Percentiles rank a stretch among this genome's conserved stretches.
These are phyloP conservation scores for Drosophila trichaetosa DNA, from an alignment of 2,888 invertebrate genomes.

Conservation along the genomic window DNA sequence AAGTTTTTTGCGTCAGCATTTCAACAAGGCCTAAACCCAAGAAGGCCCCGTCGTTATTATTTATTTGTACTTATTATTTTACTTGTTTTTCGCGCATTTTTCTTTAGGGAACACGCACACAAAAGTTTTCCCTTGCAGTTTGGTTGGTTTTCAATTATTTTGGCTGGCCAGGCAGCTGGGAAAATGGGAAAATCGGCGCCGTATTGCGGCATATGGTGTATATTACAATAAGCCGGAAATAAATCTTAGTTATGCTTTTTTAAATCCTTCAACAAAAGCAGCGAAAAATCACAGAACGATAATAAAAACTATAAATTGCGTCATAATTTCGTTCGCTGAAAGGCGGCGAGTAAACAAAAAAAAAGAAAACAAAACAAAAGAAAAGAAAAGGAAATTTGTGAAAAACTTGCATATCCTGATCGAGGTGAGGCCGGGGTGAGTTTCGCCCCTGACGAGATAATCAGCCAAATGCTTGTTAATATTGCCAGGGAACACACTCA, in stretches of 20 bases:
- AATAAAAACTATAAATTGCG: slow-evolving; percentile 77
- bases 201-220: slow-evolving; percentile 64
- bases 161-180: slow-evolving; percentile 57
- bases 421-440: slow-evolving; percentile 21
- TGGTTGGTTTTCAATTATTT: slow-evolving; percentile 2
- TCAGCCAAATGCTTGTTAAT: slow-evolving; percentile 54
- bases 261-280: slow-evolving; percentile 60
- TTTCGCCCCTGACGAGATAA: slow-evolving; percentile 49
- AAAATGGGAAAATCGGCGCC: slow-evolving; percentile 23
- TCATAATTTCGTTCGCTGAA: slow-evolving; percentile 68
- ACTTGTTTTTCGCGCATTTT: slow-evolving; percentile 5
- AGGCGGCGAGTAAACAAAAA: slow-evolving; percentile 51
- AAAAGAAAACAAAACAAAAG: not conserved
- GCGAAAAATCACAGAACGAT: slow-evolving; percentile 35
- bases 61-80: slow-evolving; percentile 12
- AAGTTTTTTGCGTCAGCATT: slow-evolving; percentile 18
- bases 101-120: slow-evolving; percentile 3
- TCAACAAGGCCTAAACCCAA: slow-evolving; percentile 11
- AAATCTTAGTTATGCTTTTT: slow-evolving; percentile 79
- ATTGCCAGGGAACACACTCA: slow-evolving; percentile 45
- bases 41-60: slow-evolving; percentile 1
- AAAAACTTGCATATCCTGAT: slow-evolving; percentile 61
- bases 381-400: slow-evolving; percentile 31
- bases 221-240: slow-evolving; percentile 76
- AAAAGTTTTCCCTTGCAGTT: slow-evolving; percentile 43